These are phyloP conservation scores for Schrankia costaestrigalis DNA, from an alignment of 2,888 invertebrate species.

Conservation along the genomic window DNA sequence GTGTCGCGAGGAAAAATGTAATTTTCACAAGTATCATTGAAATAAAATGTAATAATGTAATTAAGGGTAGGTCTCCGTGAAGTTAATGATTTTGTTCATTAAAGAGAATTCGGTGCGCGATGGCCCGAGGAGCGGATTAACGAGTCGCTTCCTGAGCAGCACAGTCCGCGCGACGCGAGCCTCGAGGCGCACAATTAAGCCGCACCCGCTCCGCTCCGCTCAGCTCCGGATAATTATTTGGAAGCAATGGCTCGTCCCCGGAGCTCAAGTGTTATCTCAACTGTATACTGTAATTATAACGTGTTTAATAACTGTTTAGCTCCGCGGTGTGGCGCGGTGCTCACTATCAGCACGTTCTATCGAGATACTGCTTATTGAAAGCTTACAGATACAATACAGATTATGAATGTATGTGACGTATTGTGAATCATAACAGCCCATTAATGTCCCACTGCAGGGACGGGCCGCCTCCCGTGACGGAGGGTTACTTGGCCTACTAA, in stretches of 20 bases:
- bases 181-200: constrained; percentile 21
- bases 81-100: constrained; percentile 28
- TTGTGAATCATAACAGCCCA: no score
- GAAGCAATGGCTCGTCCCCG: constrained; percentile 13
- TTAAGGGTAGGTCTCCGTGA: constrained; percentile 10
- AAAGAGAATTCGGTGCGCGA: constrained; percentile 25
- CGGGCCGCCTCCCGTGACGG: no score
- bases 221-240: constrained; percentile 27
- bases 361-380: no score
- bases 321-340: no score
- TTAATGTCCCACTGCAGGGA: no score
- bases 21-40: constrained; percentile 10
- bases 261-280: constrained; percentile 14
- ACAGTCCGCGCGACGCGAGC: constrained; percentile 3
- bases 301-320: constrained; percentile 8
- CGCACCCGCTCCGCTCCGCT: constrained; percentile 1
- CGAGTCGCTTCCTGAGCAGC: constrained; percentile 28
- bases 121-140: constrained; percentile 28
- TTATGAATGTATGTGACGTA: no score
- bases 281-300: constrained; percentile 12
- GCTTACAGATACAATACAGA: no score
- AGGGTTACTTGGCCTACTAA: no score
- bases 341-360: no score
- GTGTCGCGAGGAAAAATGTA: background rate
- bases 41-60: constrained; percentile 11